These are phyloP conservation scores for Xestobium rufovillosum DNA, from an alignment of 2,888 invertebrate species.

Conservation along the genomic window DNA sequence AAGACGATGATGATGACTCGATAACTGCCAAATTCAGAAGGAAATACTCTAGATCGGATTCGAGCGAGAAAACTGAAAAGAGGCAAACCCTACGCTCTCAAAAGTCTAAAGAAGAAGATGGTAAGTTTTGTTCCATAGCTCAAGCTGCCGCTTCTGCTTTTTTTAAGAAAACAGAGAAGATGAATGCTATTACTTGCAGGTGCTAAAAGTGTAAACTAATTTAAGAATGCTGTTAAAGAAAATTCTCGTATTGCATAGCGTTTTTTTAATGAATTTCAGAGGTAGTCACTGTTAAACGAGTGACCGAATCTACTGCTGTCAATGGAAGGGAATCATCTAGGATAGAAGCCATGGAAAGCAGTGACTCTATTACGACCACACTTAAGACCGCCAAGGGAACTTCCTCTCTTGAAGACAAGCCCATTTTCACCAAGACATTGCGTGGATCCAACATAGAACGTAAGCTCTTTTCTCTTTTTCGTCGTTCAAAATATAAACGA, in stretches of 20 bases:
- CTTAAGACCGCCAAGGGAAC: conserved; percentile 27
- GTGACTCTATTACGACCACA: conserved; percentile 21
- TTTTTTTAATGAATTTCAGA: neutral
- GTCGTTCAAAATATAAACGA: neutral
- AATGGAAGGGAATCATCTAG: neutral
- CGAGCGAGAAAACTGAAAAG: conserved; percentile 25
- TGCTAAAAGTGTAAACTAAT: too few relatives aligned
- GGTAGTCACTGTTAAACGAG: neutral
- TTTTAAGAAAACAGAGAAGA: too few relatives aligned
- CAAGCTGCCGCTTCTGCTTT: conserved; percentile 1
- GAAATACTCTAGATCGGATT: conserved; percentile 13
- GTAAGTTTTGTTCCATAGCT: too few relatives aligned
- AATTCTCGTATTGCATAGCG: neutral
- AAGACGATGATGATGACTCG: conserved; percentile 24
- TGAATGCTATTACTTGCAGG: too few relatives aligned
- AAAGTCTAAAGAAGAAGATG: neutral
- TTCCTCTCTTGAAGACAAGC: conserved; percentile 49
- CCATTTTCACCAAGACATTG: conserved; percentile 65
- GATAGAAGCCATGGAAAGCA: neutral
- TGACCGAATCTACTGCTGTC: neutral
- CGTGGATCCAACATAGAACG: conserved; percentile 73
- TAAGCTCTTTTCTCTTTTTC: conserved; percentile 47
- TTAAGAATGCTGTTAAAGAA: conserved; percentile 6
- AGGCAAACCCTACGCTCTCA: conserved; percentile 10
- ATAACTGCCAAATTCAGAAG: conserved; percentile 22